Evolutionary conservation across 1,140 invertebrate genomes (phyloP), one percentile per base, ranked within the genome.

Genomic region (Papilio glaucus): DNA sequence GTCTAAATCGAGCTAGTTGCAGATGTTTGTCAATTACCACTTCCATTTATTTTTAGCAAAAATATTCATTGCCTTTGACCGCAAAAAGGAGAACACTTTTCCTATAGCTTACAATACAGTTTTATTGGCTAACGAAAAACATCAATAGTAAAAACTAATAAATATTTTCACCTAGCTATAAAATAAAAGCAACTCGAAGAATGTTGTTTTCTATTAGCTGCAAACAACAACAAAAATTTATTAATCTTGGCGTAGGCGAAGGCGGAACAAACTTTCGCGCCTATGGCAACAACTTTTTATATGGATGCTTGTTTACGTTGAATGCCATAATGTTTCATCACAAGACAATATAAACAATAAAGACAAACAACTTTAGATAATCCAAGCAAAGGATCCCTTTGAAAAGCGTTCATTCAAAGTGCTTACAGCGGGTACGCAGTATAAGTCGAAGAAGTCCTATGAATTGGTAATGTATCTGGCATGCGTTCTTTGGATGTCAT

Each of bases 261-360:
- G 45, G 45, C 7, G 45, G 45, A 49, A 49, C 18, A 49, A 18
- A 15, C 45, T 49, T 45, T 18, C 45, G 18, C 7, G 45, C 8
- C 18, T 18, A 21, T 49, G 18, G 45, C 18, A 49, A 49, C 15
- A 1, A 18, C 7, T 49, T 45, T 18, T 49, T 18, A 7, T 49
- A 18, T 2, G 45, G 9, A 41, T 41, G 12, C 38, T 15, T 45
- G 45, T 49, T 49, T 49, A 45, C 42, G 42, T 8, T 45, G 15
- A 15, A 49, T 49, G 45, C 18, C 45, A 49, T 49, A 49, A 49
- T 49, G 42, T 49, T 49, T 49, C 45, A 49, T 49, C 18, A 18
- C 15, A 49, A 49, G 45, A 10, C 15, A 49, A 49, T 49, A 49
- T 21, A 21, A 49, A 21, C 45, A 49, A 5, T 8, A 45, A 8